These are phyloP conservation scores for Sesamia inferens DNA, from an alignment of 2,888 invertebrate species.

Conservation along the genomic window DNA sequence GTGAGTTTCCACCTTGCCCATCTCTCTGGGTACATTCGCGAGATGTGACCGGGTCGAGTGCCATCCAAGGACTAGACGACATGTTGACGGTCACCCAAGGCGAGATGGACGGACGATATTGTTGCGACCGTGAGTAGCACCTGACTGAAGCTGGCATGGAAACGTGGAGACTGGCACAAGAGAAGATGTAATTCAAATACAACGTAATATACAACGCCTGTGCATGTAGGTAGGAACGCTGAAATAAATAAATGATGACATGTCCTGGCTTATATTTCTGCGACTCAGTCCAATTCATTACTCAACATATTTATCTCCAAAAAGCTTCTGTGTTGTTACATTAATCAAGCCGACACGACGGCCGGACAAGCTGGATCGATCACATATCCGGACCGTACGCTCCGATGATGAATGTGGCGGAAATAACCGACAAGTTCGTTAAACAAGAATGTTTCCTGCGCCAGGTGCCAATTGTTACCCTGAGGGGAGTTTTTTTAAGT, in stretches of 20 bases:
- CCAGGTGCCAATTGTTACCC: slow-evolving; percentile 19
- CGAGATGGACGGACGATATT: no score
- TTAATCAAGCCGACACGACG: slow-evolving; percentile 22
- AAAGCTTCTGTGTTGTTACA: slow-evolving; percentile 4
- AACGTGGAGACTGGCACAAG: no score
- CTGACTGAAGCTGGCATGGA: no score
- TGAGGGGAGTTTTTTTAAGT: neutral
- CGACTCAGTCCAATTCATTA: neutral
- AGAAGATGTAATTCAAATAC: no score
- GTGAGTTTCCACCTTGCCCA: no score
- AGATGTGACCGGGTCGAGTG: no score
- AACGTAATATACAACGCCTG: neutral
- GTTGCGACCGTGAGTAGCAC: no score
- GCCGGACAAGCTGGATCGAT: slow-evolving; percentile 7
- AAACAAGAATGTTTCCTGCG: slow-evolving; percentile 46
- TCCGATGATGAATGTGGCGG: slow-evolving; percentile 29
- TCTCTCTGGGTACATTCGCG: no score
- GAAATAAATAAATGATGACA: no score
- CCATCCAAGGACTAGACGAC: no score
- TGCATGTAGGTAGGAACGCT: no score
- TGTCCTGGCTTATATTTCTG: neutral
- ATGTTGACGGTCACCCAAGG: no score
- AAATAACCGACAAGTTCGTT: slow-evolving; percentile 39
- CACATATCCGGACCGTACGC: slow-evolving; percentile 5
- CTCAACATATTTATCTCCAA: neutral